Evolutionary conservation across 2,113 vertebrate genomes (phyloP).

Genomic region (Eublepharis macularius): DNA sequence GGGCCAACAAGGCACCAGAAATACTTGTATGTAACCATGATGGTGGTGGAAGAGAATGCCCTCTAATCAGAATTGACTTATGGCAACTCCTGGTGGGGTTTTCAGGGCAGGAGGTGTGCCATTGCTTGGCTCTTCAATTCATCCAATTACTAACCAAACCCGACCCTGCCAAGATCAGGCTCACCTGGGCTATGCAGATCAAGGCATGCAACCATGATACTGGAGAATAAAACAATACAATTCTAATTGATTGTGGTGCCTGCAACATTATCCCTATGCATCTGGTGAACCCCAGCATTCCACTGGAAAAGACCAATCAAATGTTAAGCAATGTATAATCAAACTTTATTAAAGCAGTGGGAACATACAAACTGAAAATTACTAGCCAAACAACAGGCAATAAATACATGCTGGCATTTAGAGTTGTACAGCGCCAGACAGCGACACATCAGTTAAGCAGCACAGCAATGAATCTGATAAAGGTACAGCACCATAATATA

Average conservation of each 20-base stretch:
- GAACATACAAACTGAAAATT: background rate
- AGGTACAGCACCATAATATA: background rate
- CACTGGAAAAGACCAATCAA: background rate
- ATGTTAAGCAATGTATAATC: background rate
- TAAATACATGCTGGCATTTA: background rate
- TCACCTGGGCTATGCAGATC: no score
- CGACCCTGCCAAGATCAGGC: no score
- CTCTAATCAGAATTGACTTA: no score
- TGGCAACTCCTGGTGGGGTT: no score
- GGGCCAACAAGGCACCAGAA: background rate
- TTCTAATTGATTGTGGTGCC: background rate
- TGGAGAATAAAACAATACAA: background rate
- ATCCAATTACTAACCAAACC: no score
- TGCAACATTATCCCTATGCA: background rate
- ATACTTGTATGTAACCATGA: no score
- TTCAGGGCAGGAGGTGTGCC: no score
- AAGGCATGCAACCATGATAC: background rate
- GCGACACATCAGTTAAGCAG: background rate
- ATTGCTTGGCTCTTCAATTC: no score
- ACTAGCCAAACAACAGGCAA: background rate
- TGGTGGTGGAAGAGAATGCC: no score
- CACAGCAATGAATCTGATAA: background rate
- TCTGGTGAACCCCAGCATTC: background rate
- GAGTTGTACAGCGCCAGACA: no score
- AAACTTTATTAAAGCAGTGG: background rate